Evolutionary conservation across 2,888 invertebrate genomes (phyloP), one percentile per base, ranked within the genome.

Genomic region (Seira musarum): DNA sequence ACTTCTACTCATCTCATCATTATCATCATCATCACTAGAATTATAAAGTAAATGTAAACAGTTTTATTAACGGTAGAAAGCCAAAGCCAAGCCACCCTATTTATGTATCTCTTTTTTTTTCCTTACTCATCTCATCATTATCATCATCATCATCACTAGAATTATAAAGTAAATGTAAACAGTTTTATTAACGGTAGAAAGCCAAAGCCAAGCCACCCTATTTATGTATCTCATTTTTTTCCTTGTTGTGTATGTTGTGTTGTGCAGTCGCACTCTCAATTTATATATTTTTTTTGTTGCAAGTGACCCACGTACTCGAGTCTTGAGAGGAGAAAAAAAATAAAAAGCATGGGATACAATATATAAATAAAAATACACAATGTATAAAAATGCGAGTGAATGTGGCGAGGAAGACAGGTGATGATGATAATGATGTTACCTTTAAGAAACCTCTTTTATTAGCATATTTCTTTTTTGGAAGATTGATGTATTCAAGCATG

Each of bases 111-210:
- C 25, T 2, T 63, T 15, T 49, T 49, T 49, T n/a, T n/a, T n/a
- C n/a, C n/a, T n/a, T 30, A 30, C 30, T 30, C 30, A 30, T 30
- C 30, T 30, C 30, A n/a, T n/a, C n/a, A n/a, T n/a, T n/a, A n/a
- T n/a, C n/a, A 19, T 63, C 67, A 67, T n/a, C n/a, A n/a, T 46
- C 46, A 67, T 65, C 65, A 17, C 15, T 61, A 13, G 40, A 13
- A 40, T 40, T 72, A 40, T 21, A 60, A 13, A n/a, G 22, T 61
- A n/a, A 64, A 53, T 53, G 64, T 73, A 73, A 73, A 73, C 64
- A 65, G 65, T 57, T 65, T 73, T 73, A 65, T 73, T 73, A 73
- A 73, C 73, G 73, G 57, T 46, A 73, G 73, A 65, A 13, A 49
- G 49, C n/a, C n/a, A n/a, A n/a, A 40, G 40, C 13, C 6, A 40